Evolutionary conservation across 1,140 invertebrate genomes (phyloP), one percentile per base, ranked within the genome.

Genomic region (Chrysomallon squamiferum): DNA sequence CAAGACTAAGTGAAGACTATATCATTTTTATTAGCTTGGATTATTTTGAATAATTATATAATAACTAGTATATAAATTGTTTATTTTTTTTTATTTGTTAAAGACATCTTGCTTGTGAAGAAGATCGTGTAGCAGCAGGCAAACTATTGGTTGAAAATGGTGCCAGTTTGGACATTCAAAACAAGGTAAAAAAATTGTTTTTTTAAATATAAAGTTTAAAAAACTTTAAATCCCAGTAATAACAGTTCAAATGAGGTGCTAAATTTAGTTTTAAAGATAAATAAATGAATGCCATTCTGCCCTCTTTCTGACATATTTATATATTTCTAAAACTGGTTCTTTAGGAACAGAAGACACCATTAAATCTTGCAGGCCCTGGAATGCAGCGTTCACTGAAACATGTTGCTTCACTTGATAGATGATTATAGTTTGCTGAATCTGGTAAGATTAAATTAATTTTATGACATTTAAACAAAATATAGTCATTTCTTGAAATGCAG

Each of bases 21-120:
- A n/a, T n/a, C n/a, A n/a, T n/a, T n/a, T n/a, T n/a, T n/a, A n/a
- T n/a, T n/a, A n/a, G n/a, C n/a, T n/a, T n/a, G n/a, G n/a, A n/a
- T n/a, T n/a, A n/a, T n/a, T n/a, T n/a, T n/a, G n/a, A n/a, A n/a
- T n/a, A n/a, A n/a, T n/a, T n/a, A n/a, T n/a, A n/a, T n/a, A n/a
- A n/a, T n/a, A n/a, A n/a, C n/a, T n/a, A n/a, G n/a, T n/a, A n/a
- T n/a, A n/a, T n/a, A n/a, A n/a, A n/a, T n/a, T n/a, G n/a, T n/a
- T n/a, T n/a, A n/a, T n/a, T n/a, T n/a, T 29, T 32, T 18, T 50
- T 9, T 27, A 25, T 13, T 65, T 75, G 49, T 87, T 87, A 68
- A 80, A 92, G 90, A 65, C 93, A 95, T 86, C 87, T 94, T 66
- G 91, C 92, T 25, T 95, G 93, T 87, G 93, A 95, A 84, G 93